phyloP scores from a whole-genome alignment of 2,888 invertebrate genomes.

The Leptothorax acervorum region DNA sequence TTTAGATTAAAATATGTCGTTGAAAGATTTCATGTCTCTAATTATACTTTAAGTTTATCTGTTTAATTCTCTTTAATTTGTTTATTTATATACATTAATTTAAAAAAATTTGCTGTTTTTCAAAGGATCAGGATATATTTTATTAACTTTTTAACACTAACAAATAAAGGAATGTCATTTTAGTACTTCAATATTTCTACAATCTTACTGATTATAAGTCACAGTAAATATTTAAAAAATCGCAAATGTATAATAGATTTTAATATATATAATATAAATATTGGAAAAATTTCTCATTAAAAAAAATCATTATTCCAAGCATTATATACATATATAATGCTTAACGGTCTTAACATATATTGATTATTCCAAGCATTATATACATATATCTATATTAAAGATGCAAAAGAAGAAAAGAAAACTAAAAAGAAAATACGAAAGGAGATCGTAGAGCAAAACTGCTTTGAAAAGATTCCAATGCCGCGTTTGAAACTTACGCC shows the following conservation, averaged over 20 bases:
- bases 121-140: neutral
- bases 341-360: too few species aligned
- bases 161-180: neutral
- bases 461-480: conserved; percentile 8
- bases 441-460: neutral
- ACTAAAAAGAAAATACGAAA: neutral
- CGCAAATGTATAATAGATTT: neutral
- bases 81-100: neutral
- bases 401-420: neutral
- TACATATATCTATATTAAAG: neutral
- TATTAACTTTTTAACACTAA: neutral
- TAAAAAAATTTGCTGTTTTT: neutral
- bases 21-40: neutral
- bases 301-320: too few species aligned
- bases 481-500: neutral
- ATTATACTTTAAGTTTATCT: neutral
- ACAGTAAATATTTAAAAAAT: neutral
- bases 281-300: neutral
- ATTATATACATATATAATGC: too few species aligned
- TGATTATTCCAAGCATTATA: too few species aligned
- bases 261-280: neutral
- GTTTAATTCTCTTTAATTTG: neutral
- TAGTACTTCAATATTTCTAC: neutral
- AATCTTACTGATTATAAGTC: neutral
- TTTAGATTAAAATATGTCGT: neutral